Conservation (phyloP, 2,888 invertebrate species). For the Chesias legatella region DNA sequence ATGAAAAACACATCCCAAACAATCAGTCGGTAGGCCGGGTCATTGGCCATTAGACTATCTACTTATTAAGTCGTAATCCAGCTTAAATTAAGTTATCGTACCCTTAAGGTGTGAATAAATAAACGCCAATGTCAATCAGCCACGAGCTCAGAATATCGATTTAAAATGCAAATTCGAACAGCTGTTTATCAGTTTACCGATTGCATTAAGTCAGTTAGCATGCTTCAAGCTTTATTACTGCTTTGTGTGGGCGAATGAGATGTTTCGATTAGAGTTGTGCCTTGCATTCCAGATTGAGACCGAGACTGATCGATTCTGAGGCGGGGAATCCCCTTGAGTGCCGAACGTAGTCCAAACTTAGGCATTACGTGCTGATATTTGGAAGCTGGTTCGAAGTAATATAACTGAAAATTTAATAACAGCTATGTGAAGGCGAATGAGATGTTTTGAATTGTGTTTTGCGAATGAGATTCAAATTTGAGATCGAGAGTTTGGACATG, state of each 20-base stretch:
- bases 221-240: slow-evolving; percentile 64
- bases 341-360: too few species aligned
- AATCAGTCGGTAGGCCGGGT: too few species aligned
- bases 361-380: too few species aligned
- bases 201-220: slow-evolving; percentile 59
- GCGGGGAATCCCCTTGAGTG: neutral
- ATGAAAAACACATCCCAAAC: too few species aligned
- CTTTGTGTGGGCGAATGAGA: slow-evolving; percentile 58
- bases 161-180: slow-evolving; percentile 71
- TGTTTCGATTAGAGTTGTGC: slow-evolving; percentile 29
- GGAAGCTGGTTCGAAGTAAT: too few species aligned
- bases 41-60: too few species aligned
- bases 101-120: slow-evolving; percentile 18
- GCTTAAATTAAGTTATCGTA: slow-evolving; percentile 1
- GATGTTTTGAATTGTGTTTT: too few species aligned
- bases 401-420: too few species aligned
- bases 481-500: too few species aligned
- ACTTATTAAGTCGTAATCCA: slow-evolving; percentile 5
- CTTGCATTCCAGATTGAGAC: slow-evolving; percentile 10
- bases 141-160: slow-evolving; percentile 47
- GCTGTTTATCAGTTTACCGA: slow-evolving; percentile 65
- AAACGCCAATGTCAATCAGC: slow-evolving; percentile 38
- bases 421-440: too few species aligned
- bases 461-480: too few species aligned
- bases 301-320: neutral